Base-by-base conservation (phyloP, 2,888 invertebrate genomes). In the Arrhopalites spinosus region DNA sequence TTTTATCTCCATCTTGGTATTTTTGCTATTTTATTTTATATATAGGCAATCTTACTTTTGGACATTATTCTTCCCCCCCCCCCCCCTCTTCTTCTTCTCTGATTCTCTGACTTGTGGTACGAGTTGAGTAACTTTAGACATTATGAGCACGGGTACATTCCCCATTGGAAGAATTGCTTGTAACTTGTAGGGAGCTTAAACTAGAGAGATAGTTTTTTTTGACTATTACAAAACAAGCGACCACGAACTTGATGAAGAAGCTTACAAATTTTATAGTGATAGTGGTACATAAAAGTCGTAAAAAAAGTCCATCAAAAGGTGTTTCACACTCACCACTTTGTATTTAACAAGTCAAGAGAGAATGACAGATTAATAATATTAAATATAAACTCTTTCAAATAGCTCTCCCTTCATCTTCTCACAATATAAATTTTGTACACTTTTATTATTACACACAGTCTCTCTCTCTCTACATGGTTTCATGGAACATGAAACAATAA, bases 401-500 rank as follows among this genome's bases (percentile, higher is more conserved):
- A 45, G n/a, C n/a, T n/a, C n/a, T n/a, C n/a, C n/a, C n/a, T n/a
- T n/a, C n/a, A n/a, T n/a, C n/a, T n/a, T n/a, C n/a, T n/a, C n/a
- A n/a, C n/a, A n/a, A n/a, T n/a, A n/a, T n/a, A n/a, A n/a, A n/a
- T n/a, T n/a, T n/a, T n/a, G n/a, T n/a, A n/a, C n/a, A n/a, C n/a
- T n/a, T n/a, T n/a, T n/a, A n/a, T n/a, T n/a, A n/a, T n/a, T n/a
- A n/a, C n/a, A n/a, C n/a, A n/a, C n/a, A n/a, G n/a, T n/a, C n/a
- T n/a, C n/a, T n/a, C n/a, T n/a, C n/a, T n/a, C n/a, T n/a, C n/a
- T n/a, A n/a, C n/a, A n/a, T n/a, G n/a, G n/a, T n/a, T n/a, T n/a
- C 59, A 59, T 59, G 59, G 59, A 59, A 59, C 59, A 59, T 27
- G 59, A 59, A 59, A 59, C 59, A 59, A n/a, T n/a, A n/a, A 36